phyloP scores from a whole-genome alignment of 2,888 invertebrate species.

The Leptopilina drosophilae region DNA sequence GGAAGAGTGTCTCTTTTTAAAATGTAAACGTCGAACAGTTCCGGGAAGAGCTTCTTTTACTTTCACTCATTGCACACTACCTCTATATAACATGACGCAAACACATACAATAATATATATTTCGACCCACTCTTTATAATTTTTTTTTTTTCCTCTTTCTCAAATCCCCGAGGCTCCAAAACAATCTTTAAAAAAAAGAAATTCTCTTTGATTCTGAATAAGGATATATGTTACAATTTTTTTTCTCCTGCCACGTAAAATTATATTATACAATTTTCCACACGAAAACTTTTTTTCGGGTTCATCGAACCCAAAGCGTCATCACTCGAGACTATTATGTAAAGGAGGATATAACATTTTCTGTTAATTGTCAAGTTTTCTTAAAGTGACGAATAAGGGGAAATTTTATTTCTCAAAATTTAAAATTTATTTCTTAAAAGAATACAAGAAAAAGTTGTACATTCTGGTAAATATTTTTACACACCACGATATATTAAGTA shows the following conservation, averaged over 20 bases:
- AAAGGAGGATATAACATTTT: neutral
- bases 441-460: neutral
- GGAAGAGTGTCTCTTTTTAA: slow-evolving; percentile 45
- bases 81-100: slow-evolving; percentile 63
- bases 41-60: slow-evolving; percentile 67
- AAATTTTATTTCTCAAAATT: too few relatives aligned
- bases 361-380: slow-evolving; percentile 5
- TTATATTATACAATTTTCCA: slow-evolving; percentile 22
- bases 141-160: neutral
- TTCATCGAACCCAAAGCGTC: slow-evolving; percentile 5
- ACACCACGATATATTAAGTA: neutral
- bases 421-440: too few relatives aligned
- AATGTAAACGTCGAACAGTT: slow-evolving; percentile 57
- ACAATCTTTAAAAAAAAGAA: slow-evolving; percentile 16
- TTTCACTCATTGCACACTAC: slow-evolving; percentile 70
- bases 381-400: too few relatives aligned
- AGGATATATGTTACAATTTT: slow-evolving; percentile 37
- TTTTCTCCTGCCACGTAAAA: neutral
- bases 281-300: neutral
- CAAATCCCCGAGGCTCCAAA: neutral
- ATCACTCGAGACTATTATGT: neutral
- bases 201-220: slow-evolving; percentile 21
- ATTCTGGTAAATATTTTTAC: neutral
- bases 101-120: slow-evolving; percentile 46
- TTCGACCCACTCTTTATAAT: slow-evolving; percentile 47